Evolutionary conservation across 1,140 invertebrate species (phyloP), one percentile per base, ranked within the genome.

Genomic region (Lucilia sericata): DNA sequence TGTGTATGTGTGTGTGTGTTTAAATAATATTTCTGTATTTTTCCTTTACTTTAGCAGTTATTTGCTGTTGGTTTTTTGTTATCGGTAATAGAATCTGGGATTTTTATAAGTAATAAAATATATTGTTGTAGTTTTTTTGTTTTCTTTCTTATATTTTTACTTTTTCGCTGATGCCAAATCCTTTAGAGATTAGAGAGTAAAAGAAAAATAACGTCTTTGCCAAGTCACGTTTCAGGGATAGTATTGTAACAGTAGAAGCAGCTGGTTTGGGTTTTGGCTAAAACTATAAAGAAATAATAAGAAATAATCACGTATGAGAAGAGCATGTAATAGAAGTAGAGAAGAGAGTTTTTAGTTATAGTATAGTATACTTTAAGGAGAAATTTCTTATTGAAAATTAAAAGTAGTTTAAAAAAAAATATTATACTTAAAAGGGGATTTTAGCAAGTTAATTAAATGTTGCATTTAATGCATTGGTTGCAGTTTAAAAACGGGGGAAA

Each of bases 141-240:
- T 65, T 65, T 30, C 25, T 3, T 30, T 30, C n/a, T n/a, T n/a
- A n/a, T n/a, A n/a, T 60, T 14, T 70, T 70, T 21, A 70, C 25
- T 30, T 17, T 7, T 17, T 60, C 14, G 14, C 55, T n/a, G 14
- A 14, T n/a, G 55, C 55, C 55, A 60, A 60, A 60, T 60, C 55
- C 55, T 60, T 17, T 17, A 60, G 55, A 60, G 55, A 60, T 60
- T 60, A 60, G 5, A 30, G 4, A 60, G n/a, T 19, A 17, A 12
- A 12, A 55, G 51, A 12, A 55, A 55, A 55, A 55, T 55, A 70
- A 70, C n/a, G 19, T 51, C 25, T 80, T 80, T 80, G 76, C 76
- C 76, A 80, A 80, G 76, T 80, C 76, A 80, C 76, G 76, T 80
- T 49, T 49, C 19, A 70, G 4, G 42, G 10, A 42, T 47, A n/a